Conservation (phyloP, 2,113 vertebrate genomes). For the Halcyon senegalensis region DNA sequence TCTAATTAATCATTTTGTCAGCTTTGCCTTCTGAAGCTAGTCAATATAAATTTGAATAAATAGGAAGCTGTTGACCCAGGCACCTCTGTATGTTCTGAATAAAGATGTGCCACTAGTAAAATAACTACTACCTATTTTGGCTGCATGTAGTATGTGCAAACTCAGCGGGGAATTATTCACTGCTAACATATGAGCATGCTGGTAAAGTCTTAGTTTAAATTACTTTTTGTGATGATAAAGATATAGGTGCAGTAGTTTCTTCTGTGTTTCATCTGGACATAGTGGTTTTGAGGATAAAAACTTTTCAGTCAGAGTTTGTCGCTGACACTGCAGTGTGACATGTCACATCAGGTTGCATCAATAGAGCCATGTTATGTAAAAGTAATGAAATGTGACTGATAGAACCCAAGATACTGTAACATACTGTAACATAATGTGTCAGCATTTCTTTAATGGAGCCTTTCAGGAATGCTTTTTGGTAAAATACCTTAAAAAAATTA, state of each 20-base stretch:
- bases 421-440: conserved; percentile 60
- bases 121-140: neutral
- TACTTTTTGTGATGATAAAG: neutral
- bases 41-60: conserved; percentile 81
- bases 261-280: neutral
- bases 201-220: neutral
- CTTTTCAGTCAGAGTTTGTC: conserved; percentile 60
- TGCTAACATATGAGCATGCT: neutral
- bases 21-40: conserved; percentile 73
- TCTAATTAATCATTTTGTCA: conserved; percentile 83
- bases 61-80: conserved; percentile 71
- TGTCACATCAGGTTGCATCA: conserved; percentile 76
- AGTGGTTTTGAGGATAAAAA: conserved; percentile 31
- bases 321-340: conserved; percentile 70
- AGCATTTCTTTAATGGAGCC: conserved; percentile 73
- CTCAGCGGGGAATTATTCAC: neutral
- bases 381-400: conserved; percentile 77
- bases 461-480: conserved; percentile 64
- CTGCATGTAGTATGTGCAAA: neutral
- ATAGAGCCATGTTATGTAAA: conserved; percentile 64
- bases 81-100: conserved; percentile 60
- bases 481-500: conserved; percentile 29
- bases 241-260: neutral
- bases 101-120: conserved; percentile 54
- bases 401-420: conserved; percentile 68